Conservation (phyloP, 2,888 invertebrate species). For the Xylota sylvarum region DNA sequence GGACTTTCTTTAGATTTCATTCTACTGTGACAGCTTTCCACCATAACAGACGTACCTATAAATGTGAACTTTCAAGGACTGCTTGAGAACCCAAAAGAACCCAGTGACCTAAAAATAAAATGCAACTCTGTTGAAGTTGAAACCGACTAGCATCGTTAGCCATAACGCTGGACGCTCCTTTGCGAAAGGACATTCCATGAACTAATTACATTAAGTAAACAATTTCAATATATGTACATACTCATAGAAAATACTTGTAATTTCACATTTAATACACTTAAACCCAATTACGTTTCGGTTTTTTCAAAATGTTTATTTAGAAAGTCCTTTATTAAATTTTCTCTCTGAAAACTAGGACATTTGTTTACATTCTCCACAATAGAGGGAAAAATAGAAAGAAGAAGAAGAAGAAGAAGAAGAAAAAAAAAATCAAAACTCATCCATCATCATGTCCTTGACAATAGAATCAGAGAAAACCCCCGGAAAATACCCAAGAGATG, state of each 20-base stretch:
- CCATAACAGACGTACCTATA: too few relatives aligned
- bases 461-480: constrained; percentile 44
- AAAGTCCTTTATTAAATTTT: constrained; percentile 38
- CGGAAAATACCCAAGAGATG: constrained; percentile 53
- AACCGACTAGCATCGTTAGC: too few relatives aligned
- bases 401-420: too few relatives aligned
- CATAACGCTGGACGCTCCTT: too few relatives aligned
- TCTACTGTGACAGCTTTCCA: too few relatives aligned
- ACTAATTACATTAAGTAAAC: background rate
- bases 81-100: too few relatives aligned
- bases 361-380: constrained; percentile 21
- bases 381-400: constrained; percentile 1
- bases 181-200: too few relatives aligned
- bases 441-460: constrained; percentile 64
- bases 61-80: too few relatives aligned
- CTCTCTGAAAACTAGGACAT: constrained; percentile 34
- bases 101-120: too few relatives aligned
- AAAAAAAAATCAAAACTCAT: constrained; percentile 58
- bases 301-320: constrained; percentile 9
- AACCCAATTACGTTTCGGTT: background rate
- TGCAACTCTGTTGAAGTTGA: too few relatives aligned
- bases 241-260: background rate
- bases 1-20: too few relatives aligned
- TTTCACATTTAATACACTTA: constrained; percentile 22
- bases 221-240: background rate